Percentiles rank a stretch among this genome's conserved stretches.
Conservation (phyloP, 2,888 invertebrate genomes). For the Morinoia aosen region DNA sequence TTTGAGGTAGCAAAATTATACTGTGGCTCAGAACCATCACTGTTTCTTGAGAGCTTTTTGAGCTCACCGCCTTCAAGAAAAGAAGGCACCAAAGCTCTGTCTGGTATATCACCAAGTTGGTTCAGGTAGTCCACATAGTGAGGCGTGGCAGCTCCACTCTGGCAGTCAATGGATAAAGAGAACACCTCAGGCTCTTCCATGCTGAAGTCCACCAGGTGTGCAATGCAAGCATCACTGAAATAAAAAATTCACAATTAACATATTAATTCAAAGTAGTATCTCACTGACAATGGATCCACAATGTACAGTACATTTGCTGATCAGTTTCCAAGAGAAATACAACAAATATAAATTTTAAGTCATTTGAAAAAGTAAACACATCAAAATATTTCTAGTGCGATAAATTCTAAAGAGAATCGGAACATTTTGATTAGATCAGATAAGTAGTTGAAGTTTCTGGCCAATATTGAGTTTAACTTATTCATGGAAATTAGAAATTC, state of each 20-base stretch:
- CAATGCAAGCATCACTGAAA: constrained; percentile 36
- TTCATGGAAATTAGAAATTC: too few species aligned
- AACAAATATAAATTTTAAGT: background rate
- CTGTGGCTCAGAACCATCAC: background rate
- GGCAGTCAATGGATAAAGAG: background rate
- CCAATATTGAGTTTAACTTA: too few species aligned
- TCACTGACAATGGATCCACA: background rate
- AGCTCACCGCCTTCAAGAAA: background rate
- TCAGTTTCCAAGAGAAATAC: background rate
- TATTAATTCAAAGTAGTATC: background rate
- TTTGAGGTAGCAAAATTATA: background rate
- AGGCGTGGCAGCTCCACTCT: background rate
- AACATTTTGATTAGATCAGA: background rate
- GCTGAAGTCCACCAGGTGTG: constrained; percentile 39
- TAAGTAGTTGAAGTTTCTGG: too few species aligned
- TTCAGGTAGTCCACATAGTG: background rate
- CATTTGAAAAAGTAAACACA: too few species aligned
- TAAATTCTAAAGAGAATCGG: background rate
- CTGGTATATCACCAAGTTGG: background rate
- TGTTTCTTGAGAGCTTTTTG: background rate
- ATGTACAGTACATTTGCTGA: background rate
- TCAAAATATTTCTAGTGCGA: background rate
- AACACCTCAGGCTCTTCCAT: constrained; percentile 36
- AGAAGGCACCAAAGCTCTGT: background rate
- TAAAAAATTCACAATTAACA: background rate